phyloP scores from a whole-genome alignment of 1,140 invertebrate genomes.

The Achatina immaculata region DNA sequence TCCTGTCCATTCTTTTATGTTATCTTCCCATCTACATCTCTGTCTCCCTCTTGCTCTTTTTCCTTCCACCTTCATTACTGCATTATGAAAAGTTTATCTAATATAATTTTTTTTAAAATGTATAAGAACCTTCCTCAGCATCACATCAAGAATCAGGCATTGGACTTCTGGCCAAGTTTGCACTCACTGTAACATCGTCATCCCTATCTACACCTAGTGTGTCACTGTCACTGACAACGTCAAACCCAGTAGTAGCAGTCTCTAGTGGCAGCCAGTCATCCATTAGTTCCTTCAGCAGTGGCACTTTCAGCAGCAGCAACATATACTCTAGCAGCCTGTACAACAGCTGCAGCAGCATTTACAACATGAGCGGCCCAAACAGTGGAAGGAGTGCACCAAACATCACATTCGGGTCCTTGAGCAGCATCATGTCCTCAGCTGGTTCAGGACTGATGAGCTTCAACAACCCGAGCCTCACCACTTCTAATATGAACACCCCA shows the following conservation, averaged over 20 bases:
- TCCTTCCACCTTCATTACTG: no score
- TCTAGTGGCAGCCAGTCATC: background rate
- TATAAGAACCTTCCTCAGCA: background rate
- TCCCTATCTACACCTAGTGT: background rate
- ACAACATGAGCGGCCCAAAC: background rate
- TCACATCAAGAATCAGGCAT: constrained; percentile 45
- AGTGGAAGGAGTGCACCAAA: background rate
- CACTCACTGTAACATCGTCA: constrained; percentile 14
- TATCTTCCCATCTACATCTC: no score
- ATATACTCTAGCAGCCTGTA: background rate
- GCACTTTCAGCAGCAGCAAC: background rate
- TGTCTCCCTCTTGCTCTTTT: no score
- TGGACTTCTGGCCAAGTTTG: constrained; percentile 56
- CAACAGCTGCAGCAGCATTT: constrained; percentile 14
- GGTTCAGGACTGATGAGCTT: constrained; percentile 3
- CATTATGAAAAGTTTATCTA: no score
- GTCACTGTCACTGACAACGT: background rate
- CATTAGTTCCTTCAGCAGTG: constrained; percentile 11
- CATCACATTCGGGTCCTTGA: constrained; percentile 1
- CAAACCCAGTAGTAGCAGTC: background rate
- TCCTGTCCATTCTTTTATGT: no score
- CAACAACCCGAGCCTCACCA: background rate
- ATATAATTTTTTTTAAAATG: background rate
- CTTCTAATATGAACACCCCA: background rate
- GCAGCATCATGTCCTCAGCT: constrained; percentile 10